Conservation (phyloP, 2,113 vertebrate genomes). For the Muntiacus muntjak region DNA sequence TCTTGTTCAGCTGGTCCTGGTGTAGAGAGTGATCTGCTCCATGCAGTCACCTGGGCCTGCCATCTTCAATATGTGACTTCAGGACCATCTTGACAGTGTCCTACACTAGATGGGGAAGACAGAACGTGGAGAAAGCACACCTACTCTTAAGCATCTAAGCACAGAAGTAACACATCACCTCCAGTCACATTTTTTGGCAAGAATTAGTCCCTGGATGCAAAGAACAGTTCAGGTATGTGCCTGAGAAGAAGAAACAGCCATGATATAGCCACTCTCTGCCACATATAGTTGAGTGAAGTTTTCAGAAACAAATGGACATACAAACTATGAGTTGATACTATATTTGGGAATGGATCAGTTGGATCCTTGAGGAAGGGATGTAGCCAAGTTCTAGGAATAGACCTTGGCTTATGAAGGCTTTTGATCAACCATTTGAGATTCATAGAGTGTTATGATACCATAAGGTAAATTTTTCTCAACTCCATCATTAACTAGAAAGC, state of each 20-base stretch:
- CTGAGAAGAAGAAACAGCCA: background rate
- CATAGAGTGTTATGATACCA: background rate
- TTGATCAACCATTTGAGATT: background rate
- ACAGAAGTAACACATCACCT: background rate
- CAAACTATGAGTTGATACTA: background rate
- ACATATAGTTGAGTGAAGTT: background rate
- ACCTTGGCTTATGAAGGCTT: background rate
- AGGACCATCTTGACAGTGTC: background rate
- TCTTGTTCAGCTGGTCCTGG: background rate
- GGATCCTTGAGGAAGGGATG: background rate
- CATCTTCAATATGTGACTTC: background rate
- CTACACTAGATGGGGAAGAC: background rate
- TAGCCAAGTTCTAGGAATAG: background rate
- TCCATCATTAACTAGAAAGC: background rate
- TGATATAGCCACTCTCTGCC: background rate
- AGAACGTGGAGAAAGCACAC: background rate
- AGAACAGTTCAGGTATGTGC: background rate
- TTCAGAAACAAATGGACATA: background rate
- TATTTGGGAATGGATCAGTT: background rate
- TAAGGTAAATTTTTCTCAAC: background rate
- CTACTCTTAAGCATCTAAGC: background rate
- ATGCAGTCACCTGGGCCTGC: background rate
- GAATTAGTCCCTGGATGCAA: background rate
- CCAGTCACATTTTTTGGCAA: background rate
- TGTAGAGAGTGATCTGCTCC: background rate